Base-by-base conservation (phyloP, 2,797 vertebrate species). In the Emydoidea blandingii region DNA sequence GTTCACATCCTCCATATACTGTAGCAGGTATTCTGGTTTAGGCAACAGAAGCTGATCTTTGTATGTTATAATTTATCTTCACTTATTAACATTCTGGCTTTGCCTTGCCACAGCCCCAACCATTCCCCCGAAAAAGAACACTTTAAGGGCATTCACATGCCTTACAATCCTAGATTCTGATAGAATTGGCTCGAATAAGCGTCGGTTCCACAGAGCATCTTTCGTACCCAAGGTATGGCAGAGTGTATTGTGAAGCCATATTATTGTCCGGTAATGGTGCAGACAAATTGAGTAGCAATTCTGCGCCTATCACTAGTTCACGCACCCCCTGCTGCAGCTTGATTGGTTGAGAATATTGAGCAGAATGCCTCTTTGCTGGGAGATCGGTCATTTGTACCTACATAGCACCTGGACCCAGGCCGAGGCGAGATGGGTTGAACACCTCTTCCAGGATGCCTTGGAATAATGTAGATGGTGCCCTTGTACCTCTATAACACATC, bases 391-490 rank as follows among this genome's bases (percentile, higher is more conserved):
- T 84, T 85, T 80, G 25, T 54, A 56, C 59, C 87, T 0, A 0
- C n/a, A 29, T 16, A 15, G 29, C 0, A 0, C 0, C 54, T 49
- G 82, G 7, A 59, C 47, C 12, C 29, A 29, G 68, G 16, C 85
- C 87, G 27, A 85, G 72, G 78, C 8, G 44, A 50, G 9, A 47
- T 18, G 59, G 15, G 52, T 10, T 93, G 65, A 53, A 72, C n/a
- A 29, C 49, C 87, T 74, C 41, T 57, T 25, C 21, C 54, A 85
- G 59, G 59, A 15, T 4, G 5, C 54, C 47, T 44, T 49, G 53
- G 25, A 79, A 23, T 47, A 37, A 50, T 2, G 27, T 9, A 15
- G 27, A 21, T 8, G 19, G 59, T 37, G 72, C 57, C 29, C 57
- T 37, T 31, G 15, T 29, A 11, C 7, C 14, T 37, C 3, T 2